Evolutionary conservation across 2,113 vertebrate species (phyloP).

Genomic region (Oncorhynchus nerka): DNA sequence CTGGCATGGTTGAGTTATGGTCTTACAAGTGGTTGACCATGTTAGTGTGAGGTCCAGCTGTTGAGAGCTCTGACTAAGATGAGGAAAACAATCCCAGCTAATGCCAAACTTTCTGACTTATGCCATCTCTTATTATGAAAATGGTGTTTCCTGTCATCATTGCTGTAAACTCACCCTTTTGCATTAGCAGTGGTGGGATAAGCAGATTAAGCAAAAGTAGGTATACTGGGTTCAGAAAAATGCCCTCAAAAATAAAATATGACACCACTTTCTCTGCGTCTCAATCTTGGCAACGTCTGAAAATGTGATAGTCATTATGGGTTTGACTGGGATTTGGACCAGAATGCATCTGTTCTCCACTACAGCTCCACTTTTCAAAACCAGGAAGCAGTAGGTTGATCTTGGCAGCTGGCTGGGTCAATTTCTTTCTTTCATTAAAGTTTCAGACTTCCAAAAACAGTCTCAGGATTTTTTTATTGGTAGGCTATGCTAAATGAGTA

Average conservation of each 20-base stretch:
- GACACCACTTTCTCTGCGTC: background rate
- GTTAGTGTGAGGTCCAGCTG: slow-evolving; percentile 35
- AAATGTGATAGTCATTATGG: slow-evolving; percentile 83
- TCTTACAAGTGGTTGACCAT: background rate
- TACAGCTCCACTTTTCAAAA: slow-evolving; percentile 73
- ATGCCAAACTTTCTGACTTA: too few species aligned
- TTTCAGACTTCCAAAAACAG: slow-evolving; percentile 78
- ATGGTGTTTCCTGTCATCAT: background rate
- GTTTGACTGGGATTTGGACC: slow-evolving; percentile 77
- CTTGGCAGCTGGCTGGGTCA: slow-evolving; percentile 78
- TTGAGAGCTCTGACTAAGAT: background rate
- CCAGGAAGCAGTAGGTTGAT: slow-evolving; percentile 91
- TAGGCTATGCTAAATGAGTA: slow-evolving; percentile 74
- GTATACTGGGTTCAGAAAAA: slow-evolving; percentile 11
- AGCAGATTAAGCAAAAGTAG: background rate
- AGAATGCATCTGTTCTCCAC: slow-evolving; percentile 46
- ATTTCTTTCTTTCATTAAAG: slow-evolving; percentile 80
- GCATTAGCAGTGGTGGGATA: background rate
- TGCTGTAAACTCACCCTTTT: background rate
- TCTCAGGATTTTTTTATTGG: slow-evolving; percentile 71
- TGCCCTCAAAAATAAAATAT: slow-evolving; percentile 6
- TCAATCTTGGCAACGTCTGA: slow-evolving; percentile 50
- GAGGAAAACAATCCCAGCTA: background rate
- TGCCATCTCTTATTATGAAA: background rate
- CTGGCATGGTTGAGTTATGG: background rate